These are phyloP conservation scores for Dendrolimus kikuchii DNA, from an alignment of 1,140 invertebrate genomes.

Conservation along the genomic window DNA sequence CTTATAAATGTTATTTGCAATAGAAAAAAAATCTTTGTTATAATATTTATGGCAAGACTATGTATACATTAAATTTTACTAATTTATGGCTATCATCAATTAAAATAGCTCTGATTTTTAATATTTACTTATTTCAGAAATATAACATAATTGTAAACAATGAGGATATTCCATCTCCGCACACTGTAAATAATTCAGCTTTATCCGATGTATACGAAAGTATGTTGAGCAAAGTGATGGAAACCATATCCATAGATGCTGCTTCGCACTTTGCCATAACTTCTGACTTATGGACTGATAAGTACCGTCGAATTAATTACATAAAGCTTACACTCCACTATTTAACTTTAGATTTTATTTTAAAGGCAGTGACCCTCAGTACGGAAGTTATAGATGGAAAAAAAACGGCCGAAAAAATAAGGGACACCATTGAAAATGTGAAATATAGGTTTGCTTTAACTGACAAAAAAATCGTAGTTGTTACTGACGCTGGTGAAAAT, in stretches of 20 bases:
- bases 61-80: too few relatives aligned
- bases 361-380: not conserved
- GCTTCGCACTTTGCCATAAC: slow-evolving; percentile 2
- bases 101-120: too few relatives aligned
- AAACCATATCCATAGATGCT: not conserved
- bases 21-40: too few relatives aligned
- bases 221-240: slow-evolving; percentile 3
- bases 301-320: slow-evolving; percentile 2
- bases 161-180: slow-evolving; percentile 6
- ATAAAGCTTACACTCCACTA: slow-evolving; percentile 8
- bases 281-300: slow-evolving; percentile 8
- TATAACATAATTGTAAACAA: too few relatives aligned
- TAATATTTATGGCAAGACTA: too few relatives aligned
- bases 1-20: too few relatives aligned
- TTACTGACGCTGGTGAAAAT: slow-evolving; percentile 5
- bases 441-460: not conserved
- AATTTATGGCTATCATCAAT: too few relatives aligned
- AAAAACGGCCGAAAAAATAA: slow-evolving; percentile 3
- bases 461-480: slow-evolving; percentile 7
- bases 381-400: slow-evolving; percentile 1
- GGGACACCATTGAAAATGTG: not conserved
- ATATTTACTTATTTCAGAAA: too few relatives aligned
- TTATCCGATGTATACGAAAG: slow-evolving; percentile 6
- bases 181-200: not conserved
- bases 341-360: not conserved